phyloP scores from a whole-genome alignment of 2,113 vertebrate genomes.

The Anthoscopus minutus region DNA sequence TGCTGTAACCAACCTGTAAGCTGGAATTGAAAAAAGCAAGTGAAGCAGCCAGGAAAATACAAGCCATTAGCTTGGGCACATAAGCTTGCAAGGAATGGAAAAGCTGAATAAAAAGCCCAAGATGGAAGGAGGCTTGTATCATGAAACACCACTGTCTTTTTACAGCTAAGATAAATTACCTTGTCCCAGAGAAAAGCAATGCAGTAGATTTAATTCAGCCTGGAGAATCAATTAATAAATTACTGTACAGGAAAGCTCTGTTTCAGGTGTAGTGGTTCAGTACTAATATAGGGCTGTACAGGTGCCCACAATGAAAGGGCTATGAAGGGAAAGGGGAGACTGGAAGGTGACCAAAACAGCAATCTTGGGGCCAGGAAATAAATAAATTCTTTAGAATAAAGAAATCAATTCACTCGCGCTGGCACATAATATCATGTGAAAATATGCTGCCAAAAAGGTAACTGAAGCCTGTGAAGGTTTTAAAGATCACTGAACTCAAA shows the following conservation, averaged over 20 bases:
- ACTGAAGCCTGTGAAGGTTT: not conserved
- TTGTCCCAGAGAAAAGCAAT: not conserved
- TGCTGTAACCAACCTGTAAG: not conserved
- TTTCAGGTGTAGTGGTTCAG: not conserved
- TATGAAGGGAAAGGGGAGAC: not conserved
- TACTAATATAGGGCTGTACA: not conserved
- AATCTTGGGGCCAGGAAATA: not conserved
- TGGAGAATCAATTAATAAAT: not conserved
- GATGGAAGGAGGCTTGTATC: not conserved
- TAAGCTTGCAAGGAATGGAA: not conserved
- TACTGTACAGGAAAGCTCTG: not conserved
- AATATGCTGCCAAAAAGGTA: not conserved
- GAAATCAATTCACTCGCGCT: not conserved
- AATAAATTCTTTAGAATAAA: not conserved
- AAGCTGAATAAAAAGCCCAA: not conserved
- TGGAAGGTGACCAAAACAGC: not conserved
- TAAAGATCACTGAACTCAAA: not conserved
- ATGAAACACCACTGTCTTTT: not conserved
- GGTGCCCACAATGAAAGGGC: not conserved
- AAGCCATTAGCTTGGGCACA: not conserved
- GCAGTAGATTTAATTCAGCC: not conserved
- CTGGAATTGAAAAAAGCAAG: not conserved
- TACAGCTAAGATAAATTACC: not conserved
- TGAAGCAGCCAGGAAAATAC: not conserved
- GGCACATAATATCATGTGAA: not conserved